Evolutionary conservation across 1,140 invertebrate species (phyloP).

Genomic region (Sarcophaga peregrina): DNA sequence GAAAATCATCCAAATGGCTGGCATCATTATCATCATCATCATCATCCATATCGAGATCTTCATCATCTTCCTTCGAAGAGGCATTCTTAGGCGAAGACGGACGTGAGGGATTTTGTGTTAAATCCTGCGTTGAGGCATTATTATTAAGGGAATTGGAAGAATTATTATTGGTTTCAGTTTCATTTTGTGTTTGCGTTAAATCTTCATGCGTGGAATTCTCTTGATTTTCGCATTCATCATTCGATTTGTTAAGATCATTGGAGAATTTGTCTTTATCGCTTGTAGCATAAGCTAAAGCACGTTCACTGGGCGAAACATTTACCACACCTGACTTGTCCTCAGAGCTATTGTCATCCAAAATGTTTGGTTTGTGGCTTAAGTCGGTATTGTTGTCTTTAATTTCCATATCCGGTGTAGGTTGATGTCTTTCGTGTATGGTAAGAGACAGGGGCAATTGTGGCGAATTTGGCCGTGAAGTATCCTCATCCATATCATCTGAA

Average conservation of each 20-base stretch:
- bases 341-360: slow-evolving; percentile 49
- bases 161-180: slow-evolving; percentile 68
- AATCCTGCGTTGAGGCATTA: slow-evolving; percentile 66
- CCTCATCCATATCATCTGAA: slow-evolving; percentile 65
- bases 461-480: slow-evolving; percentile 57
- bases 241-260: slow-evolving; percentile 40
- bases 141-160: slow-evolving; percentile 69
- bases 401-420: slow-evolving; percentile 54
- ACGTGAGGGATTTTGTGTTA: slow-evolving; percentile 42
- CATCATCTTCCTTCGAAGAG: slow-evolving; percentile 64
- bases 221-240: not conserved
- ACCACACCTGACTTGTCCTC: slow-evolving; percentile 28
- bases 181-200: slow-evolving; percentile 47
- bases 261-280: slow-evolving; percentile 50
- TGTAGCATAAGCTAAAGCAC: slow-evolving; percentile 43
- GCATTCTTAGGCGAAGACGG: slow-evolving; percentile 53
- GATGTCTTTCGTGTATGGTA: slow-evolving; percentile 64
- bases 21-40: slow-evolving; percentile 63
- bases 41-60: slow-evolving; percentile 66
- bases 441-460: slow-evolving; percentile 63
- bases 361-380: slow-evolving; percentile 40
- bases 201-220: not conserved
- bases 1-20: slow-evolving; percentile 63
- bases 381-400: slow-evolving; percentile 48
- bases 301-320: slow-evolving; percentile 41